Conservation (phyloP, 2,113 vertebrate species). For the Uria aalge region DNA sequence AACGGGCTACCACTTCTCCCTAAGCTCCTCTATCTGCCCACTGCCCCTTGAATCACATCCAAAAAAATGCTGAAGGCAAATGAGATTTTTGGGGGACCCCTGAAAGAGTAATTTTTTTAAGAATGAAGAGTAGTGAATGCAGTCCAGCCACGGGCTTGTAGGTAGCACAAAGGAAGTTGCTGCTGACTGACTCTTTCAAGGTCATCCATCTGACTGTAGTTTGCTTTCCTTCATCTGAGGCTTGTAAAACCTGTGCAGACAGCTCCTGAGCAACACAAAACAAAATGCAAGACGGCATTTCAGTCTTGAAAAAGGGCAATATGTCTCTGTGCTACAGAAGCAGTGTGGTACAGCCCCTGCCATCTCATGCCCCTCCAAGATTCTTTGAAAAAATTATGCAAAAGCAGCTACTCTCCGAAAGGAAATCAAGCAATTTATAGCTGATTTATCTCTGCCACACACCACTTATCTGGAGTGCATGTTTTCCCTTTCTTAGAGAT, state of each 20-base stretch:
- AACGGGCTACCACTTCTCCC: accelerated
- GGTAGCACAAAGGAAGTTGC: background rate
- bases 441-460: background rate
- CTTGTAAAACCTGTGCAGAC: background rate
- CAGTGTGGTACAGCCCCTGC: background rate
- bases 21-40: background rate
- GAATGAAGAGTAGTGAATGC: background rate
- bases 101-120: background rate
- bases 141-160: background rate
- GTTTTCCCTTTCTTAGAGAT: background rate
- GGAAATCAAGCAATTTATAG: background rate
- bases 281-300: background rate
- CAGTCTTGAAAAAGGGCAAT: background rate
- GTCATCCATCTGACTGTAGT: background rate
- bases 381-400: background rate
- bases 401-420: background rate
- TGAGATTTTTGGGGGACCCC: background rate
- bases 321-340: background rate
- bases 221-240: background rate
- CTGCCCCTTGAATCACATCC: background rate
- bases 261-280: background rate
- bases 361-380: background rate
- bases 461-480: background rate
- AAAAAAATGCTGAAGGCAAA: background rate
- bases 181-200: background rate